phyloP scores from a whole-genome alignment of 2,113 vertebrate genomes.

The Hirundichthys speculiger region DNA sequence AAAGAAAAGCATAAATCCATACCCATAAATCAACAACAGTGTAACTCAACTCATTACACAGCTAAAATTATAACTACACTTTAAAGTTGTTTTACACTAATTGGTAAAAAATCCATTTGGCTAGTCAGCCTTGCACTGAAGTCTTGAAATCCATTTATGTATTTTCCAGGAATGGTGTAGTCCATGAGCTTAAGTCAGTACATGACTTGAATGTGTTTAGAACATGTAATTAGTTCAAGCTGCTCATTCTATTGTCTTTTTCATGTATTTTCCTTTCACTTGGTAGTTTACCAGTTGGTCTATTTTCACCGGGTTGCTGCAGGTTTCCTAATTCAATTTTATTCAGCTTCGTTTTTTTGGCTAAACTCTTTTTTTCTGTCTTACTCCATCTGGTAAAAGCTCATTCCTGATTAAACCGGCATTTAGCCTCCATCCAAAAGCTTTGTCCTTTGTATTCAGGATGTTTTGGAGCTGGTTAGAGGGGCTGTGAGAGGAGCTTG shows the following conservation, averaged over 20 bases:
- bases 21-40: too few relatives aligned
- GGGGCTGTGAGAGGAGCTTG: neutral
- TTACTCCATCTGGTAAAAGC: neutral
- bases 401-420: neutral
- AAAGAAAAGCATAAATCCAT: neutral
- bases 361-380: neutral
- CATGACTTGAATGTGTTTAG: too few relatives aligned
- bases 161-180: too few relatives aligned
- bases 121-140: too few relatives aligned
- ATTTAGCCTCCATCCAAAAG: neutral
- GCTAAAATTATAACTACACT: too few relatives aligned
- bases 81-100: too few relatives aligned
- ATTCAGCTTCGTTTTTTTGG: neutral
- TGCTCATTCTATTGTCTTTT: neutral
- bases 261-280: neutral
- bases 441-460: neutral
- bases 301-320: neutral
- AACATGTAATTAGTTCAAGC: too few relatives aligned
- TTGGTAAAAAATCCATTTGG: too few relatives aligned
- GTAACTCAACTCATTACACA: too few relatives aligned
- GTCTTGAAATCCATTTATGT: too few relatives aligned
- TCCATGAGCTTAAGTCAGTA: too few relatives aligned
- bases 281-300: too few relatives aligned
- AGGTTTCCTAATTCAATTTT: neutral
- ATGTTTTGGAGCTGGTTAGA: neutral